Percentiles rank a stretch among this genome's conserved stretches.
Evolutionary conservation across 2,113 vertebrate species (phyloP).

Genomic region (Ornithorhynchus anatinus): DNA sequence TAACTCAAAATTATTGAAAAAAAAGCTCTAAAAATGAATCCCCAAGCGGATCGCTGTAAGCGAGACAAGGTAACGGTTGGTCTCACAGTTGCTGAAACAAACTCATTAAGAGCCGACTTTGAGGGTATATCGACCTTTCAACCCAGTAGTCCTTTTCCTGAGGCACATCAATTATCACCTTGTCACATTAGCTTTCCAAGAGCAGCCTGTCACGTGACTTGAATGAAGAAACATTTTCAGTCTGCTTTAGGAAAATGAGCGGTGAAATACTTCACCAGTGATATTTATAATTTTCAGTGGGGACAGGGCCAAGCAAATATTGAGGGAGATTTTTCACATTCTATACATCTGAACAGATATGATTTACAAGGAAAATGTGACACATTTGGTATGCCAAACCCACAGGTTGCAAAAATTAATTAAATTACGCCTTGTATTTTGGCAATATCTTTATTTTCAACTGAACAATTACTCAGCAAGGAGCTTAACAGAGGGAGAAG

Average conservation of each 20-base stretch:
- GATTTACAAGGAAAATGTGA: background rate
- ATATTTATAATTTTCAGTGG: background rate
- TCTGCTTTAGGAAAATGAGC: slow-evolving; percentile 3
- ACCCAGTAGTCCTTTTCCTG: slow-evolving; percentile 35
- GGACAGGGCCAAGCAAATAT: background rate
- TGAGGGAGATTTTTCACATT: background rate
- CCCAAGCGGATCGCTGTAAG: too few relatives aligned
- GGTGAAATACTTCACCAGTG: background rate
- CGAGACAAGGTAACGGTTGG: too few relatives aligned
- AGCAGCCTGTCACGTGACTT: slow-evolving; percentile 2
- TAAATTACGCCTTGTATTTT: too few relatives aligned
- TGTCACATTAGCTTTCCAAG: slow-evolving; percentile 29
- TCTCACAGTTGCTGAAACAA: background rate
- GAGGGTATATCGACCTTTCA: slow-evolving; percentile 26
- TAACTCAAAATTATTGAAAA: too few relatives aligned
- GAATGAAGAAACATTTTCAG: background rate
- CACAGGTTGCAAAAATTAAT: too few relatives aligned
- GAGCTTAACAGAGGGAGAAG: too few relatives aligned
- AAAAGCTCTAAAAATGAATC: too few relatives aligned
- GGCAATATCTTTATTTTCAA: too few relatives aligned
- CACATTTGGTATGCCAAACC: rapidly evolving
- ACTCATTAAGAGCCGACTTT: slow-evolving; percentile 36
- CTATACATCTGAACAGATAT: background rate
- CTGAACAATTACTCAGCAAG: too few relatives aligned
- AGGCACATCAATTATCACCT: slow-evolving; percentile 22